Conservation (phyloP, 1,140 invertebrate genomes). For the Dreissena rostriformis region DNA sequence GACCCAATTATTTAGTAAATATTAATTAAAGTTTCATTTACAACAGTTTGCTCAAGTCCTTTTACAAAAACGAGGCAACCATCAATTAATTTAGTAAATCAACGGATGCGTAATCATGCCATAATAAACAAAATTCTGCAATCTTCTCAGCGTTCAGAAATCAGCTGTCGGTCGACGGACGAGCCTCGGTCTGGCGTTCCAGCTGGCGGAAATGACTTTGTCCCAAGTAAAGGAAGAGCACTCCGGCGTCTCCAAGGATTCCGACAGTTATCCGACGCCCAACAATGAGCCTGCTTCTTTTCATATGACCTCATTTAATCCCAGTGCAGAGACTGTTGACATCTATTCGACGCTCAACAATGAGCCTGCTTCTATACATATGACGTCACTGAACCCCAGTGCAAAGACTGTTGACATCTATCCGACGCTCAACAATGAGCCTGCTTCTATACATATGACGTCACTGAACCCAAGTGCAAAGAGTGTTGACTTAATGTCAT, state of each 20-base stretch:
- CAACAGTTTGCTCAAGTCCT: no score
- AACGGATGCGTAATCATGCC: background rate
- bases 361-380: no score
- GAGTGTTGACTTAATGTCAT: no score
- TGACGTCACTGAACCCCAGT: no score
- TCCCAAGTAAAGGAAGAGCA: slow-evolving; percentile 44
- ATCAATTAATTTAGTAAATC: background rate
- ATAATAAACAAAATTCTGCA: background rate
- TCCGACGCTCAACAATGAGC: slow-evolving; percentile 43
- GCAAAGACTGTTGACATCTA: background rate
- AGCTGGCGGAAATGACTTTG: slow-evolving; percentile 32
- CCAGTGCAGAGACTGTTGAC: no score
- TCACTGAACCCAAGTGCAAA: no score
- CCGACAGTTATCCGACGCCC: slow-evolving; percentile 39
- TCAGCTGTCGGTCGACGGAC: slow-evolving; percentile 4
- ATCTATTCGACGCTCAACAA: no score
- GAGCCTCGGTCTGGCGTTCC: slow-evolving; percentile 19
- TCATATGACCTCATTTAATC: no score
- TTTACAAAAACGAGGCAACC: background rate
- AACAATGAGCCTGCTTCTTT: slow-evolving; percentile 30
- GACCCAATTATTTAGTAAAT: no score
- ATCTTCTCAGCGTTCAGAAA: background rate
- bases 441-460: background rate
- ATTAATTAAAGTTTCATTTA: no score
- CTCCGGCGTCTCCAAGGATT: slow-evolving; percentile 38